phyloP scores from a whole-genome alignment of 2,888 invertebrate genomes.

The Mycalesis mineus region DNA sequence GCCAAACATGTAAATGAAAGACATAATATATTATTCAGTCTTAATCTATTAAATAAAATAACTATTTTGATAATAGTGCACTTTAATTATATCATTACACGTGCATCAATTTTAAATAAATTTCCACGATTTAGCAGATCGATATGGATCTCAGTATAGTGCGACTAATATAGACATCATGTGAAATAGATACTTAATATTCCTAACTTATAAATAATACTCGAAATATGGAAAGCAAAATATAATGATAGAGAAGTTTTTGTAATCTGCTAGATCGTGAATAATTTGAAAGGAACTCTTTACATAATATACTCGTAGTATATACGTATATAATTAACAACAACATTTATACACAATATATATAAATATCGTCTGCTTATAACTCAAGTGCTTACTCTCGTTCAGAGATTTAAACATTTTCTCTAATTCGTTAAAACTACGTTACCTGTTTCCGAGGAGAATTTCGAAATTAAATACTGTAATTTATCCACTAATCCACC shows the following conservation, averaged over 20 bases:
- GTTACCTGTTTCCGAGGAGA: slow-evolving; percentile 29
- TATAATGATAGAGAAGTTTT: not conserved
- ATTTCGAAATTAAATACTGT: slow-evolving; percentile 17
- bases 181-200: not conserved
- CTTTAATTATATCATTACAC: slow-evolving; percentile 49
- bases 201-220: not conserved
- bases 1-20: slow-evolving; percentile 21
- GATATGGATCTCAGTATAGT: not conserved
- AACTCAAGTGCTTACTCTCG: slow-evolving; percentile 39
- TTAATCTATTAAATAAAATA: slow-evolving; percentile 63
- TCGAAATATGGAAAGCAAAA: not conserved
- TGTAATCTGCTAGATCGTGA: slow-evolving; percentile 48
- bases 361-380: slow-evolving; percentile 46
- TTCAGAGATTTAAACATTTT: slow-evolving; percentile 27
- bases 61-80: slow-evolving; percentile 60
- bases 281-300: slow-evolving; percentile 55
- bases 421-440: slow-evolving; percentile 39
- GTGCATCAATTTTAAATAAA: slow-evolving; percentile 54
- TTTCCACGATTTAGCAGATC: slow-evolving; percentile 49
- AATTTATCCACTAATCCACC: not conserved
- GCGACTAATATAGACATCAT: not conserved
- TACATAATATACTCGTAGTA: slow-evolving; percentile 45
- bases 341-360: slow-evolving; percentile 58
- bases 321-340: slow-evolving; percentile 53
- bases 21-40: slow-evolving; percentile 48